Conservation (phyloP, 2,113 vertebrate genomes). For the Seriola rivoliana region DNA sequence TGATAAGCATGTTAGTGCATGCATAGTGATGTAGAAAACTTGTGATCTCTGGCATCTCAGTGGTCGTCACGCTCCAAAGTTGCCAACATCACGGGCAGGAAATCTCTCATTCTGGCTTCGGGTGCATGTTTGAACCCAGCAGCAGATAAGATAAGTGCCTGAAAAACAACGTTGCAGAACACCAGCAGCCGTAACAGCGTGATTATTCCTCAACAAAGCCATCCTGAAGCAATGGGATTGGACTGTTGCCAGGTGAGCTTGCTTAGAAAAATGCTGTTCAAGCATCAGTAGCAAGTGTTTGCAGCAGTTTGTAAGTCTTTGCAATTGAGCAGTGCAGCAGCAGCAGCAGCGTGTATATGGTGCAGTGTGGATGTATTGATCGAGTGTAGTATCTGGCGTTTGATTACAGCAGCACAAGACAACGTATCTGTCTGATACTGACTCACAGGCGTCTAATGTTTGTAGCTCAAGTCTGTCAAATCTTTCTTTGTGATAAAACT, state of each 20-base stretch:
- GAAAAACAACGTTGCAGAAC: conserved; percentile 17
- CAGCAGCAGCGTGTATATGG: background rate
- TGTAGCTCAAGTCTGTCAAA: too few relatives aligned
- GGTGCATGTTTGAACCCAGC: conserved; percentile 13
- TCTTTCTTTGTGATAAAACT: too few relatives aligned
- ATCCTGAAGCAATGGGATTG: background rate
- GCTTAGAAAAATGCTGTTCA: too few relatives aligned
- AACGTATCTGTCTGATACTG: too few relatives aligned
- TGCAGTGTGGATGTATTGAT: background rate
- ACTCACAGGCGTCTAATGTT: too few relatives aligned
- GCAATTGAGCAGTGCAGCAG: background rate
- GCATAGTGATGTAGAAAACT: background rate
- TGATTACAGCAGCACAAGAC: too few relatives aligned
- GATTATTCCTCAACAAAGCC: background rate
- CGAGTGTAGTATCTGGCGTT: too few relatives aligned
- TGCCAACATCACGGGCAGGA: background rate
- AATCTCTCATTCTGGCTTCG: conserved; percentile 1
- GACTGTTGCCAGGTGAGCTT: background rate
- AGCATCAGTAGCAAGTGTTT: background rate
- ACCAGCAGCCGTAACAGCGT: background rate
- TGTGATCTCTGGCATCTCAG: conserved; percentile 11
- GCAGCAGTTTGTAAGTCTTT: background rate
- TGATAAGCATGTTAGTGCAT: conserved; percentile 32
- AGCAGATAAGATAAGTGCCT: conserved; percentile 32
- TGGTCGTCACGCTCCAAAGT: background rate